Evolutionary conservation across 2,888 invertebrate genomes (phyloP), one percentile per base, ranked within the genome.

Genomic region (Pinctada fucata): DNA sequence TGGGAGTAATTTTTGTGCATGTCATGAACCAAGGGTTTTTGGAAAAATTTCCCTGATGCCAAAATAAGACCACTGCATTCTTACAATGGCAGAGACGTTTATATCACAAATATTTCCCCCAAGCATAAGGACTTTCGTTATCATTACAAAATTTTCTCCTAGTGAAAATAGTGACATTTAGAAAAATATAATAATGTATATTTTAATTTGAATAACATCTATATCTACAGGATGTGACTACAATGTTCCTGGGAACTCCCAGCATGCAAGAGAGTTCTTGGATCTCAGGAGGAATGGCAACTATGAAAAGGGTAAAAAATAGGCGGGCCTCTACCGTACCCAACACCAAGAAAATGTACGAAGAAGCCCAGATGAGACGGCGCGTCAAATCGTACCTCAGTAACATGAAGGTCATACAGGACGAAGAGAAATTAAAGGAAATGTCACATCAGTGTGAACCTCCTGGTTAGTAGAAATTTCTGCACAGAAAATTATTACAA

Each of bases 291-390:
- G 89, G 90, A 48, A 87, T 91, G 77, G 90, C 90, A 47, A 91
- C 91, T 3, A 85, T 91, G 76, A 90, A 90, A 72, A 85, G 90
- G 49, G 88, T 88, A 70, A 90, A 88, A 80, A 88, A 88, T 77
- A 80, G 90, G 96, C 97, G 91, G 96, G 97, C 85, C 4, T 91
- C 90, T 4, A 82, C 0, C 95, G 96, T 51, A 96, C 97, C 97
- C 3, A 98, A 99, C 93, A 97, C 97, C 74, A 98, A 98, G 93
- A 98, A 98, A 93, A 98, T 99, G 98, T 99, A 97, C 93, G 99
- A 99, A 93, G 98, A 99, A 94, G 98, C 99, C 51, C 97, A 99
- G 93, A 99, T 99, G 99, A 98, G 98, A 77, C 95, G 99, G 51
- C 94, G 98, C 78, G 99, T 99, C 3, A 98, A 99, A 92, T 97